Evolutionary conservation across 2,797 vertebrate species (phyloP), one percentile per base, ranked within the genome.

Genomic region (Sebastes cheni): DNA sequence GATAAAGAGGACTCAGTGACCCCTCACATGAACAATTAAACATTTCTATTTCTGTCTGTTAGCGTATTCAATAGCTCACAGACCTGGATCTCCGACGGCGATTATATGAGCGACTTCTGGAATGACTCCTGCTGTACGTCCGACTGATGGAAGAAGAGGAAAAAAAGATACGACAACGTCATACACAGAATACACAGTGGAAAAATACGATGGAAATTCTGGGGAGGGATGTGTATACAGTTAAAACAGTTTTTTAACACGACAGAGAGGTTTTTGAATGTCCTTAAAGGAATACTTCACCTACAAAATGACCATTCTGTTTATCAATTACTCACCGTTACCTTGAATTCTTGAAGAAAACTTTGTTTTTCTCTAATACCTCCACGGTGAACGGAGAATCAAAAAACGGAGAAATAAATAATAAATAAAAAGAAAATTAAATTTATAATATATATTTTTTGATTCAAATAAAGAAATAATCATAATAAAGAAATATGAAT

Each of bases 61-160:
- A 46, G 10, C 8, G 7, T 11, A 29, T n/a, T 30, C 11, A 39
- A 36, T 23, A 65, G n/a, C 8, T 60, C 18, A 88, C 91, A 50
- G 83, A 99, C 98, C 98, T 98, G 88, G 97, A 97, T 73, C 97
- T 96, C 77, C 96, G 96, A 58, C 82, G 96, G 39, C 91, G 96
- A 75, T 93, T 91, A 0, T 96, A 96, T 0, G 98, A 98, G 65
- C 92, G 96, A 91, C 97, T 98, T 91, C 97, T 96, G 83, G 98
- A 99, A 59, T 95, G 95, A 92, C 98, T 99, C 88, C 96, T 94
- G 61, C 97, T 99, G 42, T 97, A 97, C 0, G 96, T 96, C 87
- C 96, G 96, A 83, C 96, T 96, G 89, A 62, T 18, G 54, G 50
- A 20, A 89, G 74, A n/a, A 91, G 42, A 1, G 86, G 27, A 67